These are phyloP conservation scores for Drosophila lacicola DNA, from an alignment of 2,888 invertebrate species.

Conservation along the genomic window DNA sequence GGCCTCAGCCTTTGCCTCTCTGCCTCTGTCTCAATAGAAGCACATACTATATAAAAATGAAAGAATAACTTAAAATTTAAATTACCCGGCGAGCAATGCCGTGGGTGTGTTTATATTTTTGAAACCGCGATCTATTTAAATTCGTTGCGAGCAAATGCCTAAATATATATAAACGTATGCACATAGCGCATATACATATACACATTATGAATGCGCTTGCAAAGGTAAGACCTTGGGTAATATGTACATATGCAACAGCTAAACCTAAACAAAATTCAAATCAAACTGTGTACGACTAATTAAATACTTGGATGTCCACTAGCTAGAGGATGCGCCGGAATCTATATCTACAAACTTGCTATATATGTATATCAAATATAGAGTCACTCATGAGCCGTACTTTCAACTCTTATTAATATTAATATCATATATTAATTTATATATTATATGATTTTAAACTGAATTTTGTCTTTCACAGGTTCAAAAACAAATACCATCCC, in stretches of 20 bases:
- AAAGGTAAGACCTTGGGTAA: constrained; percentile 85
- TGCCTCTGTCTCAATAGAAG: constrained; percentile 36
- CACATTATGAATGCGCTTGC: constrained; percentile 65
- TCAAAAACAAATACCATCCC: constrained; percentile 99
- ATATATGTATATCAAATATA: constrained; percentile 7
- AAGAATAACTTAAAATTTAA: constrained; percentile 63
- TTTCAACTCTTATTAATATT: not conserved
- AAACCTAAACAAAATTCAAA: constrained; percentile 22
- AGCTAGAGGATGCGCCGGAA: constrained; percentile 32
- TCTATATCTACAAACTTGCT: not conserved
- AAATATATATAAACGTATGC: constrained; percentile 50
- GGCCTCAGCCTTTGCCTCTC: constrained; percentile 31
- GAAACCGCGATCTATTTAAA: constrained; percentile 84
- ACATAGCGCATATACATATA: constrained; percentile 55
- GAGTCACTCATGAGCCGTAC: constrained; percentile 6
- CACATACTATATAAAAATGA: constrained; percentile 27
- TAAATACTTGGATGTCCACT: constrained; percentile 26
- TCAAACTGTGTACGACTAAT: constrained; percentile 19
- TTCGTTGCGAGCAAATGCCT: constrained; percentile 73
- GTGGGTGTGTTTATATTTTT: constrained; percentile 79
- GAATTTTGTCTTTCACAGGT: constrained; percentile 89
- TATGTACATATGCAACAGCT: constrained; percentile 49
- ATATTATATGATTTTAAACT: not conserved
- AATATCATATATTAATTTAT: no score
- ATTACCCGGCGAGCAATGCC: constrained; percentile 85